A percentile compares a stretch with the other conserved stretches of the same genome.
Evolutionary conservation across 2,888 invertebrate species (phyloP).

Genomic region (Tenthredo mesomela): DNA sequence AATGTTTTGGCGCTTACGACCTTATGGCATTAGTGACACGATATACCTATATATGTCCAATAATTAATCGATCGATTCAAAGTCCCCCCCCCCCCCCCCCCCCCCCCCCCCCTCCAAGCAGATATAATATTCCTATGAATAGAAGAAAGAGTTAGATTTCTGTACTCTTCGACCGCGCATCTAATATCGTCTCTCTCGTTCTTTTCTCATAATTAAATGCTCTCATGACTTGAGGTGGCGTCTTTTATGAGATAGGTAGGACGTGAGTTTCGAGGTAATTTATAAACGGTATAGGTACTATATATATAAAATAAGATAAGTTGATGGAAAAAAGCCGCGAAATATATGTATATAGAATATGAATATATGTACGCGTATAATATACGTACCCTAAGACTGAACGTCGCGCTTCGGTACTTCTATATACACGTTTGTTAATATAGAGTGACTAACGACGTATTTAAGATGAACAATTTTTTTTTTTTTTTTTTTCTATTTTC

Average conservation of each 20-base stretch:
- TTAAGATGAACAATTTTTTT: neutral
- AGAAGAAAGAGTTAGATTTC: neutral
- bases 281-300: neutral
- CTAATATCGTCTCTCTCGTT: neutral
- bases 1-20: too few relatives aligned
- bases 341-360: too few relatives aligned
- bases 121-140: neutral
- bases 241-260: neutral
- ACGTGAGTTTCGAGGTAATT: neutral
- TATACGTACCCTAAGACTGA: neutral
- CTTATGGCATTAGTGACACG: too few relatives aligned
- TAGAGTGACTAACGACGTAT: neutral
- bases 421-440: neutral
- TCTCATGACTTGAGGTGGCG: neutral
- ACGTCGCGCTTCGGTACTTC: constrained; percentile 3
- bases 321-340: neutral
- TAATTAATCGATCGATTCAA: neutral
- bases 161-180: neutral
- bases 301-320: neutral
- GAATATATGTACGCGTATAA: neutral
- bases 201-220: neutral
- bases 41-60: too few relatives aligned
- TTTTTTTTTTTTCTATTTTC: neutral
- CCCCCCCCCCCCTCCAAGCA: too few relatives aligned
- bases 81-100: too few relatives aligned